phyloP scores from a whole-genome alignment of 2,113 vertebrate species.

The Cavia porcellus region DNA sequence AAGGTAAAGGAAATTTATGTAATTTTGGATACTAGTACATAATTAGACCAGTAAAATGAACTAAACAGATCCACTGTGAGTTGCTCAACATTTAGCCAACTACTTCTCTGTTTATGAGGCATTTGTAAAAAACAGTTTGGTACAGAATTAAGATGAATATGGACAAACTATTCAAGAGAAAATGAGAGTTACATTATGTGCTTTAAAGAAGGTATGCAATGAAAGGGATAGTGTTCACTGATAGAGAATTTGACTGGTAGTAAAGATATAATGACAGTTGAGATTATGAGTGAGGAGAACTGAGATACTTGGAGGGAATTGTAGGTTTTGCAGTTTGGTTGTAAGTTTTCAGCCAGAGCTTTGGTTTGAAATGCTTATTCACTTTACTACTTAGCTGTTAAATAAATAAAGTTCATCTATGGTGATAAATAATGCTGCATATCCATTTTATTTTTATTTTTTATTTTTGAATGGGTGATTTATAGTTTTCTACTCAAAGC shows the following conservation, averaged over 20 bases:
- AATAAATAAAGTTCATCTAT: slow-evolving; percentile 79
- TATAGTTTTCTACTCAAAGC: slow-evolving; percentile 73
- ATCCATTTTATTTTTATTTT: slow-evolving; percentile 73
- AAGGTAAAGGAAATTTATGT: not conserved
- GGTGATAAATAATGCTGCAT: slow-evolving; percentile 72
- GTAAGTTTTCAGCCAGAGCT: slow-evolving; percentile 61
- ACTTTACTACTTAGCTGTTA: slow-evolving; percentile 67
- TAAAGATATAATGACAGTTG: not conserved
- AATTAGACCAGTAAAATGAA: not conserved
- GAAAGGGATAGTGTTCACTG: not conserved
- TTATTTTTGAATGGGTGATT: slow-evolving; percentile 81
- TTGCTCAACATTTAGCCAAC: not conserved
- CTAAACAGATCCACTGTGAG: not conserved
- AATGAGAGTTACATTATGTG: not conserved
- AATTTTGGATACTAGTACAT: not conserved
- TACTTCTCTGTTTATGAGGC: not conserved
- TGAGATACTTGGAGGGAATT: not conserved
- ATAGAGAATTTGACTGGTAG: not conserved
- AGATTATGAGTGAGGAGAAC: not conserved
- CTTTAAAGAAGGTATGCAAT: not conserved
- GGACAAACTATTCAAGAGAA: not conserved
- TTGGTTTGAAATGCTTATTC: slow-evolving; percentile 76
- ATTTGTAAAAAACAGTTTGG: not conserved
- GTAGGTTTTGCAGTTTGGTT: slow-evolving; percentile 49
- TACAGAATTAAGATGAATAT: not conserved